Percentiles rank a stretch among this genome's conserved stretches.
phyloP scores from a whole-genome alignment of 1,140 invertebrate genomes.

The Oscheius sp. region DNA sequence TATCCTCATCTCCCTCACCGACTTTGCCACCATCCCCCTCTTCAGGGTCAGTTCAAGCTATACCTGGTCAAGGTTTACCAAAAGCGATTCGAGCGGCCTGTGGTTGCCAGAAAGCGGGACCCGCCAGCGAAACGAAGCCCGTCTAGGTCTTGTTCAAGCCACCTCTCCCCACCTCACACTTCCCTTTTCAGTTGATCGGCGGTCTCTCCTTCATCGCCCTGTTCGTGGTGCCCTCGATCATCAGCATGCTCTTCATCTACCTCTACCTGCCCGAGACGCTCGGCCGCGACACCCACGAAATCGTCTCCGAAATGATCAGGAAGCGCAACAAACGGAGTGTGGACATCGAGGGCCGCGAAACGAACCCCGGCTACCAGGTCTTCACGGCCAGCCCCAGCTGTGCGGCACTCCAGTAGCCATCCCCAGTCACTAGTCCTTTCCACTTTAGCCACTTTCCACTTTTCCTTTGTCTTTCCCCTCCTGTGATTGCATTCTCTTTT shows the following conservation, averaged over 20 bases:
- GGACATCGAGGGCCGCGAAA: neutral
- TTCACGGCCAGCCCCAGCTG: neutral
- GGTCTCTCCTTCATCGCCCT: constrained; percentile 44
- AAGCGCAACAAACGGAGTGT: constrained; percentile 7
- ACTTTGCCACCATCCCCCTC: constrained; percentile 46
- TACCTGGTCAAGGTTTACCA: neutral
- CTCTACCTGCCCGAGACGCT: constrained; percentile 48
- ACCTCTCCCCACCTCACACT: neutral
- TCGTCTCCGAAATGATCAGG: constrained; percentile 39
- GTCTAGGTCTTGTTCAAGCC: no score
- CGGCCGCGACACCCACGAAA: constrained; percentile 48
- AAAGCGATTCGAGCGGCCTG: no score
- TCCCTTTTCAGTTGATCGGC: constrained; percentile 45
- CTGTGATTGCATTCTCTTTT: no score
- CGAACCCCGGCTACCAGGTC: neutral
- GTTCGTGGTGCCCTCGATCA: constrained; percentile 46
- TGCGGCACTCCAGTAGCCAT: neutral
- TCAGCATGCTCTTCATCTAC: constrained; percentile 47
- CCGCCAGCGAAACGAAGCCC: neutral
- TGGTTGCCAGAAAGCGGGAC: neutral
- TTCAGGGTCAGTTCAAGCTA: constrained; percentile 40
- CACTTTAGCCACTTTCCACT: no score
- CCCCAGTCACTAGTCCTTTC: neutral
- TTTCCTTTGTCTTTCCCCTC: no score
- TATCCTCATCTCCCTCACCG: constrained; percentile 47